A percentile compares a stretch with the other conserved stretches of the same genome.
phyloP scores from a whole-genome alignment of 2,113 vertebrate species.

The Neofelis nebulosa region DNA sequence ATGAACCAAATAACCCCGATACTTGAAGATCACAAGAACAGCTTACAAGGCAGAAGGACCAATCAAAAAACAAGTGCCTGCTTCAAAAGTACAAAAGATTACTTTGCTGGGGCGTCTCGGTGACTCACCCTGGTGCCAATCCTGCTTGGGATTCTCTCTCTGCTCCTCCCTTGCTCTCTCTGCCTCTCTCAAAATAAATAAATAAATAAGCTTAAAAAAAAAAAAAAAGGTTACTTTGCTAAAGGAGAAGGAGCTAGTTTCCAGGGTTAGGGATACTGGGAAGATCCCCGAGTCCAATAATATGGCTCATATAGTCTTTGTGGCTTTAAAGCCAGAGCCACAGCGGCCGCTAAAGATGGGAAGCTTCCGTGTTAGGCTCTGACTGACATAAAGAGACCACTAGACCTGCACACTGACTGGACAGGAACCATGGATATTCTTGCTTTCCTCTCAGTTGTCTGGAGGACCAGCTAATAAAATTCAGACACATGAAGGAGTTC shows the following conservation, averaged over 20 bases:
- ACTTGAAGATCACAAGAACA: background rate
- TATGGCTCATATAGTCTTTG: background rate
- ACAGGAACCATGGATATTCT: rapidly evolving
- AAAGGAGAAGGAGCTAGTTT: background rate
- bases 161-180: too few species aligned
- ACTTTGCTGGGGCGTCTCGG: background rate
- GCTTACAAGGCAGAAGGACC: background rate
- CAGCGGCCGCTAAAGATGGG: background rate
- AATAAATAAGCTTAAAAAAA: too few species aligned
- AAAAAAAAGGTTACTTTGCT: background rate
- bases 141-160: too few species aligned
- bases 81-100: background rate
- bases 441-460: background rate
- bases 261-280: too few species aligned
- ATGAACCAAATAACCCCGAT: background rate
- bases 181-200: too few species aligned
- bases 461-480: background rate
- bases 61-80: background rate
- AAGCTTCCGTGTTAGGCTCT: background rate
- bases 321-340: background rate
- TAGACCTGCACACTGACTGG: background rate
- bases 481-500: background rate
- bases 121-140: too few species aligned
- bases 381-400: background rate
- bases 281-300: background rate